Base-by-base conservation (phyloP, 1,140 invertebrate genomes). In the Mesaphorura yosii region DNA sequence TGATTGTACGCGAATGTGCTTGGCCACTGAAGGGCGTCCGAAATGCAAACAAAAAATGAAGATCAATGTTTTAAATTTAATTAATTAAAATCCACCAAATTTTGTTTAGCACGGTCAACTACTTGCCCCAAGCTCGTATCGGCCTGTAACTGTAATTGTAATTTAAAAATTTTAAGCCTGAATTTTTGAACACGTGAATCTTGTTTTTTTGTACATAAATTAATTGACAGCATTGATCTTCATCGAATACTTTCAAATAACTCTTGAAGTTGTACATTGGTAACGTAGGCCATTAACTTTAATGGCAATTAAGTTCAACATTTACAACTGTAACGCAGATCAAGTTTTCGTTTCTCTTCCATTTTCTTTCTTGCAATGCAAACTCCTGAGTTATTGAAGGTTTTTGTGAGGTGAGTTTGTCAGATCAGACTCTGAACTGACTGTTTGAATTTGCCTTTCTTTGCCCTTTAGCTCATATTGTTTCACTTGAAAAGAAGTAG, bases 401-500 rank as follows among this genome's bases (percentile, higher is more conserved):
- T 10, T n/a, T 34, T 34, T 34, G 31, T 50, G 55, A 62, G 60
- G 60, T 62, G 60, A 62, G 60, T 62, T 53, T 58, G 57, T 62
- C 60, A 62, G 60, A 59, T 58, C 57, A 57, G 54, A 39, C 49
- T 20, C 54, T 62, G 57, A 62, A 54, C 60, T 62, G 60, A 62
- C 57, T 53, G 37, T 55, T 62, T 10, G 53, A 56, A 54, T 31
- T 62, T 62, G 57, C 57, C 57, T 59, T 62, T 62, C 55, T 59
- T 59, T 62, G 57, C 57, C 60, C 60, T 59, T 62, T 34, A 10
- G n/a, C n/a, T 54, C 56, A 42, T 62, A 58, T 53, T 49, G 60
- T 62, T 61, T 61, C 59, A 58, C 51, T 61, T 55, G 51, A 61
- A 61, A 59, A 29, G 38, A 54, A 56, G 60, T 62, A 62, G 60